Evolutionary conservation across 2,888 invertebrate species (phyloP), one percentile per base, ranked within the genome.

Genomic region (Biston stratarius): DNA sequence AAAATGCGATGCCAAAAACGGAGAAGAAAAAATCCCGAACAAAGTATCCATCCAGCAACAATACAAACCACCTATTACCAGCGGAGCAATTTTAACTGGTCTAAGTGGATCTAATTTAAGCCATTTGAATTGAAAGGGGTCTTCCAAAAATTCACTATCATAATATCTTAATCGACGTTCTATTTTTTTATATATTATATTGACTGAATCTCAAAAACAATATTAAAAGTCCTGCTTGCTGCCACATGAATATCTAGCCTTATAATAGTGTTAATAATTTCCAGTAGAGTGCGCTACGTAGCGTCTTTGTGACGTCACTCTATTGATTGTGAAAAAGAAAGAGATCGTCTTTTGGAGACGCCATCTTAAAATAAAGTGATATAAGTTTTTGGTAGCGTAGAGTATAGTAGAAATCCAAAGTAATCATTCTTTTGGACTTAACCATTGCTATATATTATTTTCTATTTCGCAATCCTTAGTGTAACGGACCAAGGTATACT

Each of bases 401-500:
- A 89, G 81, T 88, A 87, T 83, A 90, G 83, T 87, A 82, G 85
- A 91, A 93, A 94, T 93, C 92, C 86, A 85, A 90, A 94, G 92
- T 92, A 92, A 94, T 94, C 94, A 83, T 83, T 79, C 80, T 83
- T 87, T 85, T 83, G 86, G 85, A 84, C 83, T 83, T 87, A 88
- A 84, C 78, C 85, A 88, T 89, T 84, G 85, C 84, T 86, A 85
- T 90, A 87, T 88, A 81, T 81, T 86, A 86, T 82, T 89, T 89
- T 87, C 87, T 83, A 86, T 84, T 85, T 80, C 75, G 79, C 85
- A 80, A 92, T 94, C 96, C 95, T 95, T 95, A 96, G 95, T 95
- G 95, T 96, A 95, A 96, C 96, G 96, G 96, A 96, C 96, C 96
- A 96, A 96, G 96, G 96, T 96, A 95, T 89, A 94, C 82, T 77